A percentile compares a stretch with the other conserved stretches of the same genome.
Evolutionary conservation across 2,888 invertebrate genomes (phyloP).

Genomic region (Plagodis pulveraria): DNA sequence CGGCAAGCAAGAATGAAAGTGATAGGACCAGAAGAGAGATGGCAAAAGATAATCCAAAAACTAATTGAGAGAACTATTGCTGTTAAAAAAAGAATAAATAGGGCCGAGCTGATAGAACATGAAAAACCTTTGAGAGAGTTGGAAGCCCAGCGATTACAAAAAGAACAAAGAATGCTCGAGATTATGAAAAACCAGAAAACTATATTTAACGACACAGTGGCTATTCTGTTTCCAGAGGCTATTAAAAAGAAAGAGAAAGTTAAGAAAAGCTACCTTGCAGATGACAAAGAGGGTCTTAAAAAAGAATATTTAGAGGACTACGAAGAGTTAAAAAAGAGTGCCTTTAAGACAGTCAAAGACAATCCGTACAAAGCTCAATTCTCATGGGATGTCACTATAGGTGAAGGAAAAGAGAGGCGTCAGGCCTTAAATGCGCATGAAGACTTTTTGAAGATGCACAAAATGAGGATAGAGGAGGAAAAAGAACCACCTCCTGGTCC

Average conservation of each 20-base stretch:
- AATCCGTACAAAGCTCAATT: constrained; percentile 81
- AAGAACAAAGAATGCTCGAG: constrained; percentile 83
- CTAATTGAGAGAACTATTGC: constrained; percentile 87
- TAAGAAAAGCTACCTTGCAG: constrained; percentile 72
- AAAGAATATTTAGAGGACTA: constrained; percentile 69
- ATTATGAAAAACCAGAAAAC: constrained; percentile 84
- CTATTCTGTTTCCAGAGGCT: constrained; percentile 86
- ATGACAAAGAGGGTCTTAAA: constrained; percentile 67
- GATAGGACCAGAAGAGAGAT: constrained; percentile 80
- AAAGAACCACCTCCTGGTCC: constrained; percentile 24
- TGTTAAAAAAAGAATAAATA: constrained; percentile 86
- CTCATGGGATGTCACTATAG: constrained; percentile 83
- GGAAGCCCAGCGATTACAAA: constrained; percentile 83
- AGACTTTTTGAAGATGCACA: constrained; percentile 64
- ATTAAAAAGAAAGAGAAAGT: constrained; percentile 74
- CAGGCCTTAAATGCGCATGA: constrained; percentile 72
- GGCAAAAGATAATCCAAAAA: constrained; percentile 87
- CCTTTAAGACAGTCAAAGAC: constrained; percentile 67
- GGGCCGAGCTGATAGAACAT: constrained; percentile 84
- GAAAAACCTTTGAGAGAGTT: constrained; percentile 86
- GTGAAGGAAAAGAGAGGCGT: constrained; percentile 79
- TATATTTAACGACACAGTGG: constrained; percentile 88
- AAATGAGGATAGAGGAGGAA: constrained; percentile 57
- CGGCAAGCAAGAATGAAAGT: constrained; percentile 68
- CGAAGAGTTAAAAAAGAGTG: constrained; percentile 53